Base-by-base conservation (phyloP, 2,113 vertebrate species). In the Dipodomys stephensi region DNA sequence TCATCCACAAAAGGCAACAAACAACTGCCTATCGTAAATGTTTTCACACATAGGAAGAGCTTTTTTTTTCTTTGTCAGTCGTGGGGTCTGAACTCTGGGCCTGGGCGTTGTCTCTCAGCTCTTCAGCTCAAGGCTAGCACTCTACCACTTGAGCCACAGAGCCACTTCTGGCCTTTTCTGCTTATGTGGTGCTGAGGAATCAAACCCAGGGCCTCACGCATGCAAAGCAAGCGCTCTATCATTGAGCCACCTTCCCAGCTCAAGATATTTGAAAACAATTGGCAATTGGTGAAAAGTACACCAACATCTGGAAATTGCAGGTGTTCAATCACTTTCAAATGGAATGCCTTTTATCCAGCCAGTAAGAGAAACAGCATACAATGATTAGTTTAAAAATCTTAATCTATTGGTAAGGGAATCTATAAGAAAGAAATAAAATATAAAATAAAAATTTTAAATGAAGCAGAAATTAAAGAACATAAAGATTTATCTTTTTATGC, bases 1-100 rank as follows among this genome's bases (percentile, higher is more conserved):
- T 88, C 73, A 87, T 30, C 49, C 86, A 64, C 44, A 95, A 60
- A 97, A 97, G 89, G 57, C 92, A 83, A 83, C 60, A 6, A 87
- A 76, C 18, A 49, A 95, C 79, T 32, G 1, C 46, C 90, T 39
- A 86, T 62, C 30, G 4, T 35, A 96, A 97, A 92, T 30, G 68
- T 15, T 72, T 94, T 94, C 84, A 23, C 67, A 35, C 46, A 77
- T 32, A 4, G 81, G 35, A 84, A 95, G 90, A 25, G 90, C 32
- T 95, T 39, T 39, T 39, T 39, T 39, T 39, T 39, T 39, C 39
- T 39, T 39, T 39, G 39, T 39, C 39, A 39, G 39, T 39, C 6
- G 39, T 39, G 39, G 39, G 39, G 39, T 5, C 6, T 39, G 39
- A 39, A 39, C 39, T 39, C 39, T 39, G 39, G 39, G 39, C 39